Base-by-base conservation (phyloP, 2,797 vertebrate genomes). In the Xerus rutilus region DNA sequence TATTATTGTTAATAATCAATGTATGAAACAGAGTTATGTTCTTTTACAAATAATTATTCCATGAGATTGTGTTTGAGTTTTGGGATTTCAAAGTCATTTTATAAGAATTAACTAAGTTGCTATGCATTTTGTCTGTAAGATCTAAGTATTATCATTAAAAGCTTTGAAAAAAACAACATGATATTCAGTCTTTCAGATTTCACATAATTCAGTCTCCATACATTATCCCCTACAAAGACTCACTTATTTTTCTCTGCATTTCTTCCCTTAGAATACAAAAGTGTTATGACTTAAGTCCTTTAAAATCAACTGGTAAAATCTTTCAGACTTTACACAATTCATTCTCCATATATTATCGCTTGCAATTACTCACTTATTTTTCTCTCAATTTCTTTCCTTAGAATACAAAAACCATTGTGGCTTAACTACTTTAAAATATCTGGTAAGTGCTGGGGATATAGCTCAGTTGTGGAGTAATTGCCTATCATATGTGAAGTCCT, bases 41-140 rank as follows among this genome's bases (percentile, higher is more conserved):
- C 45, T 82, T 72, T 79, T n/a, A 65, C 62, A 92, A 90, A 82
- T 95, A 94, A 92, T 90, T 70, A 59, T 17, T 92, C 35, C 21
- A 47, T 64, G 59, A 78, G 57, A 95, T 92, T 92, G 78, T 47
- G 59, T 88, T 83, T 90, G 49, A 52, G 67, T 79, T 90, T 89
- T 32, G n/a, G 21, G 18, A 95, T 96, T 95, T 70, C 43, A 82
- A 95, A 94, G n/a, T 91, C 73, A 90, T 95, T 97, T 95, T 93
- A 43, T 70, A 85, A 92, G 86, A 91, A 96, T 92, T 83, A 79
- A 54, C 81, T 93, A 30, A 57, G 10, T 45, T 86, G 57, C 88
- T 91, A 43, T 21, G 83, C 13, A 82, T 70, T 93, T 95, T 91
- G 23, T 62, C 52, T 88, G n/a, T 32, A 59, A 95, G 72, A 30